Base-by-base conservation (phyloP, 1,140 invertebrate genomes). In the Neuroterus valhalla region DNA sequence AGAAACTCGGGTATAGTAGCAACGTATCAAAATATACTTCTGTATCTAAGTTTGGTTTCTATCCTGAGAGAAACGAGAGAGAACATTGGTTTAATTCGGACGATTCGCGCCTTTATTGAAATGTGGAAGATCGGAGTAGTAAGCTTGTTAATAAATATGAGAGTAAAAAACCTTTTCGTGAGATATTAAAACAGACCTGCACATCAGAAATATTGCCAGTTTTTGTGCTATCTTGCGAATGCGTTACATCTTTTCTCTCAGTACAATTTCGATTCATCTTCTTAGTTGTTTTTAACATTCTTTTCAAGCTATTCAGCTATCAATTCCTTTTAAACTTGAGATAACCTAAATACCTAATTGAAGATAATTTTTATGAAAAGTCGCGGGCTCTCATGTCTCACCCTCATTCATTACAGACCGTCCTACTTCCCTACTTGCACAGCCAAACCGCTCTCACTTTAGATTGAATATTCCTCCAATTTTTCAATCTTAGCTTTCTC, bases 401-500 rank as follows among this genome's bases (percentile, higher is more conserved):
- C 8, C 3, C 31, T 5, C 31, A 31, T 31, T 38, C 31, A 5
- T 38, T 38, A 38, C 1, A 38, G 31, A 38, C 6, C 10, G 31
- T 38, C 31, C 31, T 31, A 31, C 31, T 31, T 31, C 31, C 2
- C 31, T 3, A 31, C 31, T 31, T 31, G 31, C 31, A 31, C 31
- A 31, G 31, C 8, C 10, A 14, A 23, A 3, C 44, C 52, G 21
- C 6, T 26, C 31, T 23, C 55, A 62, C 21, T 50, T 82, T 89
- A 91, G 74, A 91, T 89, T 17, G 88, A 87, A 85, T 90, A 94
- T 38, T 90, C 88, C 23, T 92, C 92, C 48, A 95, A 89, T 78
- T 93, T 92, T 68, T 92, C 90, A 67, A 96, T 84, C 77, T 92
- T 92, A 17, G 90, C 90, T 77, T 90, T 91, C 44, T 95, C 94